These are phyloP conservation scores for Cryptotis parvus DNA, from an alignment of 2,113 vertebrate genomes.

Conservation along the genomic window DNA sequence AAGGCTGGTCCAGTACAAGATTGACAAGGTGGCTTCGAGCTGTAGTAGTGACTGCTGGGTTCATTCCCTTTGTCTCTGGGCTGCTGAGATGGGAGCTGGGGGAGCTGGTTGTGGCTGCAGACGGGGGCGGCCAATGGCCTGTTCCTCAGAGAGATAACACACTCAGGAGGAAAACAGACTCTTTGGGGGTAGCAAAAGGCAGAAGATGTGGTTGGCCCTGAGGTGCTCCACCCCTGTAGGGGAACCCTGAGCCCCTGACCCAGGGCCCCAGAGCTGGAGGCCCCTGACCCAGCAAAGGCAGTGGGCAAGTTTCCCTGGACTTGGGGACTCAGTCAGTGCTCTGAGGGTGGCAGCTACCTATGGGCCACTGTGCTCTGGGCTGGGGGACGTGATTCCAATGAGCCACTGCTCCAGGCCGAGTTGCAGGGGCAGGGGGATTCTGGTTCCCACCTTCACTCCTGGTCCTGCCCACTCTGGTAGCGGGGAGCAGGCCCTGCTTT, in stretches of 20 bases:
- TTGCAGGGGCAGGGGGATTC: background rate
- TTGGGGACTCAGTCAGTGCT: background rate
- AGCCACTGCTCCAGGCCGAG: background rate
- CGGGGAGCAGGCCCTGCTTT: background rate
- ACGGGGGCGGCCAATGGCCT: background rate
- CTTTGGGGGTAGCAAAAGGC: background rate
- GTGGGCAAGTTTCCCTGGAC: background rate
- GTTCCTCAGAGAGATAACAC: background rate
- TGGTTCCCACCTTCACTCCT: background rate
- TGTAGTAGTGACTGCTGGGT: background rate
- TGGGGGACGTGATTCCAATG: too few relatives aligned
- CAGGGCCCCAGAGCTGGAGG: too few relatives aligned
- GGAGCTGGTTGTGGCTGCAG: fast-evolving
- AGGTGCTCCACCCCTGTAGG: background rate
- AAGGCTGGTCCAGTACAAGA: background rate
- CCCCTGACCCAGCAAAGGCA: background rate
- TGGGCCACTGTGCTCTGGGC: background rate
- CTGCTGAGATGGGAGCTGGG: background rate
- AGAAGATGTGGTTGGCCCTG: background rate
- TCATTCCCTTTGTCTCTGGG: too few relatives aligned
- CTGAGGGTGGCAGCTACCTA: background rate
- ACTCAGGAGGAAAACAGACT: background rate
- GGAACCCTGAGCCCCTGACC: background rate
- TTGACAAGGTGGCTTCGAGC: background rate
- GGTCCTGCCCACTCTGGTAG: background rate